These are phyloP conservation scores for Marmota monax DNA, from an alignment of 2,113 vertebrate genomes.

Conservation along the genomic window DNA sequence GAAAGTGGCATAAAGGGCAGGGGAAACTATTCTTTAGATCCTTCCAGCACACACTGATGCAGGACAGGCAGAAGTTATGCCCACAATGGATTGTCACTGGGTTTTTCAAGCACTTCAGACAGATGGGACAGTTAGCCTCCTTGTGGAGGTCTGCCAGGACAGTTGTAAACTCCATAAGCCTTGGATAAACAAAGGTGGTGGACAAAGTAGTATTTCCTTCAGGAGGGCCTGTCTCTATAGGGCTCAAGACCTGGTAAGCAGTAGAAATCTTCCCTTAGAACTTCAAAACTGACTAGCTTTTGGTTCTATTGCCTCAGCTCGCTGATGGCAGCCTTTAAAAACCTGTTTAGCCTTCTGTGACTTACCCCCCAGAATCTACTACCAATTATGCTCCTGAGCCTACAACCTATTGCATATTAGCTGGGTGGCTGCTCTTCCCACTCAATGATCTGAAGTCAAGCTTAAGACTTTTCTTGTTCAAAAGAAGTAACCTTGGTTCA, in stretches of 20 bases:
- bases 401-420: not conserved
- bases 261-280: not conserved
- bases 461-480: not conserved
- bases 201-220: not conserved
- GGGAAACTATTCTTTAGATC: not conserved
- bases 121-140: conserved; percentile 65
- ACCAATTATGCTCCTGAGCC: too few relatives aligned
- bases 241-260: not conserved
- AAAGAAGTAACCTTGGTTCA: not conserved
- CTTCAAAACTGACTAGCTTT: not conserved
- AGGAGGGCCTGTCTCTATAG: not conserved
- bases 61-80: conserved; percentile 76
- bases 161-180: not conserved
- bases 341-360: not conserved
- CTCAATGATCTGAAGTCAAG: not conserved
- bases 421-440: not conserved
- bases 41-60: conserved; percentile 55
- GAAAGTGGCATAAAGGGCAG: conserved; percentile 50
- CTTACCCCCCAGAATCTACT: not conserved
- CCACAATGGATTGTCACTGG: conserved; percentile 64
- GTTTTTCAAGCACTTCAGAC: conserved; percentile 44
- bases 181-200: not conserved
- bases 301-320: not conserved
- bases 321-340: not conserved
- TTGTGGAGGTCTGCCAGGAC: conserved; percentile 44